Base-by-base conservation (phyloP, 2,888 invertebrate genomes). In the Epistrophe grossulariae region DNA sequence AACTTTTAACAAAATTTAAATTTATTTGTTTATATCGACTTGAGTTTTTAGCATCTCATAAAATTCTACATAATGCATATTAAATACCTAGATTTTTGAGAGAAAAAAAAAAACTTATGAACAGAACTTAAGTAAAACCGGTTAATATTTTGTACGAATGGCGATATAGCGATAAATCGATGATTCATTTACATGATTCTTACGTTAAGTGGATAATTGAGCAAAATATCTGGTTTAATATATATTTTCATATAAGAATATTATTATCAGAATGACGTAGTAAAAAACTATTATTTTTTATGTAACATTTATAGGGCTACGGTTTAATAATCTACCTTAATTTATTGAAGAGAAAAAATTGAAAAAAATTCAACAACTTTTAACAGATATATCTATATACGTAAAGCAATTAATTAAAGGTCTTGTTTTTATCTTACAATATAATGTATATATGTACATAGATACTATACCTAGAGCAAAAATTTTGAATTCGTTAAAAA, bases 181-280 rank as follows among this genome's bases (percentile, higher is more conserved):
- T 48, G 48, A 48, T 48, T 48, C 48, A 48, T 48, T 45, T n/a
- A 45, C 45, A 48, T 48, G 48, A 17, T 48, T 45, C 15, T 48
- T 1, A 4, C 45, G n/a, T 45, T 45, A 15, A 43, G 15, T 45
- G 2, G 45, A 17, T 48, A 17, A 48, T 48, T 9, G 9, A 17
- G 48, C 1, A 17, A 4, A 17, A 7, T 24, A 48, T 48, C 17
- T 48, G 17, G n/a, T 48, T 48, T 48, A 48, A 17, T 48, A 0
- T n/a, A n/a, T n/a, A n/a, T 45, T 17, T 48, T 9, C 9, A 48
- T 48, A 17, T 10, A n/a, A n/a, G 48, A 48, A 17, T 48, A 48
- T 17, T 3, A 17, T 3, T 48, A 10, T 48, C 9, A 48, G 17
- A 48, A 48, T 48, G 48, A 48, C 48, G 48, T 48, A 48, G 10